A percentile compares a stretch with the other conserved stretches of the same genome.
Evolutionary conservation across 2,797 vertebrate genomes (phyloP).

Genomic region (Enteromius paludinosus): DNA sequence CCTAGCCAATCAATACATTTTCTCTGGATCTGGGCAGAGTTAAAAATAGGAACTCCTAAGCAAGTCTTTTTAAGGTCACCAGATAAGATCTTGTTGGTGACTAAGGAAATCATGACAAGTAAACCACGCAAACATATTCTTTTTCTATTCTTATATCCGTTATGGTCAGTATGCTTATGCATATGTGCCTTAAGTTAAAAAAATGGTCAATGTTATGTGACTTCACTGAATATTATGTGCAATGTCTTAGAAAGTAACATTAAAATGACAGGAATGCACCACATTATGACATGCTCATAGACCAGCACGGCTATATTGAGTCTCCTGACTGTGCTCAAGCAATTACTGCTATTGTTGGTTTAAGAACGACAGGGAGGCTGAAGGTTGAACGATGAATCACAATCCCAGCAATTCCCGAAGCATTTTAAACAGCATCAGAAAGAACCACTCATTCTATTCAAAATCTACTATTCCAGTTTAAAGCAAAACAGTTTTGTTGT

Average conservation of each 20-base stretch:
- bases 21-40: conserved; percentile 40
- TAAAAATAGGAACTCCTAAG: conserved; percentile 75
- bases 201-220: neutral
- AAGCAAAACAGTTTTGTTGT: conserved; percentile 5
- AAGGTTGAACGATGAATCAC: conserved; percentile 51
- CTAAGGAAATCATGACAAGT: conserved; percentile 58
- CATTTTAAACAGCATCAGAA: conserved; percentile 23
- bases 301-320: conserved; percentile 52
- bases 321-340: conserved; percentile 27
- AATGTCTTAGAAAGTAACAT: conserved; percentile 33
- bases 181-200: neutral
- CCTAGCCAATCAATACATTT: conserved; percentile 52
- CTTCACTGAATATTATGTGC: conserved; percentile 1
- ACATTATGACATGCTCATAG: conserved; percentile 44
- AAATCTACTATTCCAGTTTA: neutral
- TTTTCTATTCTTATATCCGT: neutral
- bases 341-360: conserved; percentile 52
- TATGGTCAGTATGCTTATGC: neutral
- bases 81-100: conserved; percentile 40
- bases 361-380: conserved; percentile 45
- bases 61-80: conserved; percentile 77
- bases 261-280: conserved; percentile 52
- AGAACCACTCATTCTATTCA: conserved; percentile 16
- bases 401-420: neutral
- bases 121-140: neutral